These are phyloP conservation scores for Teleopsis dalmanni DNA, from an alignment of 1,140 invertebrate genomes.

Conservation along the genomic window DNA sequence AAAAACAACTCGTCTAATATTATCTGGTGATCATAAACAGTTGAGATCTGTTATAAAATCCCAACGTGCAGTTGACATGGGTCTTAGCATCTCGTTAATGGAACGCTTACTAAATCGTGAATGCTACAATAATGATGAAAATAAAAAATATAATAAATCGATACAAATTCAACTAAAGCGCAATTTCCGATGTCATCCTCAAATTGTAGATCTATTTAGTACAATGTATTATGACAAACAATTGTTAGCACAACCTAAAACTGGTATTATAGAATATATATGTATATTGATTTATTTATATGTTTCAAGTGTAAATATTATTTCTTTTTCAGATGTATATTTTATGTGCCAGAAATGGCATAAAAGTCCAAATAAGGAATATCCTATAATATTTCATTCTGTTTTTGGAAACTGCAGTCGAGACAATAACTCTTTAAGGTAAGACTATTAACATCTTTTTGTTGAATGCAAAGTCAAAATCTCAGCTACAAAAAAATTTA, in stretches of 20 bases:
- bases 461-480: too few relatives aligned
- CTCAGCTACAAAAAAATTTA: too few relatives aligned
- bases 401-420: conserved; percentile 44
- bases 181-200: conserved; percentile 58
- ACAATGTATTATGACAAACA: conserved; percentile 57
- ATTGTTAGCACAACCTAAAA: conserved; percentile 39
- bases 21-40: conserved; percentile 80
- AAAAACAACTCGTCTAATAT: conserved; percentile 49
- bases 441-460: background rate
- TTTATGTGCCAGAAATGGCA: conserved; percentile 33
- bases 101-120: conserved; percentile 51
- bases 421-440: conserved; percentile 28
- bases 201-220: conserved; percentile 56
- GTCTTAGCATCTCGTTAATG: conserved; percentile 51
- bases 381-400: conserved; percentile 61
- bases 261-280: background rate
- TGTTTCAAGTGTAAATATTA: background rate
- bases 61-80: conserved; percentile 44
- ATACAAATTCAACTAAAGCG: conserved; percentile 58
- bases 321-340: conserved; percentile 3
- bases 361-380: conserved; percentile 40
- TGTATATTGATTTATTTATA: background rate
- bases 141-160: conserved; percentile 50
- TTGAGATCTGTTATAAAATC: conserved; percentile 67
- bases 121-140: conserved; percentile 45